A percentile compares a stretch with the other conserved stretches of the same genome.
Evolutionary conservation across 2,113 vertebrate genomes (phyloP).

Genomic region (Axis porcinus): DNA sequence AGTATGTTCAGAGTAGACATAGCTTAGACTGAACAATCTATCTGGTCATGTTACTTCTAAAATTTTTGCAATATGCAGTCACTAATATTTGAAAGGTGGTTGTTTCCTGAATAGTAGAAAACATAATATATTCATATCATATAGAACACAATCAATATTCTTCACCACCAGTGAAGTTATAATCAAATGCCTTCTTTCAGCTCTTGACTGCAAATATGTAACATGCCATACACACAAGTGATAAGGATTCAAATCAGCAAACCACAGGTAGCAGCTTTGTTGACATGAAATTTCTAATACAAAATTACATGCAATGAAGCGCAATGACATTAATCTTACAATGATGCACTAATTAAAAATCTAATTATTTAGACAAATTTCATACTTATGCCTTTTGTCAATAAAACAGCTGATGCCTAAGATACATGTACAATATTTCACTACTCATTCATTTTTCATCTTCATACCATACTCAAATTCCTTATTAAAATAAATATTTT

Average conservation of each 20-base stretch:
- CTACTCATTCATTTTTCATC: slow-evolving; percentile 69
- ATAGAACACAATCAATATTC: slow-evolving; percentile 49
- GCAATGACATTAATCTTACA: slow-evolving; percentile 73
- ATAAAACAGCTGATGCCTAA: slow-evolving; percentile 65
- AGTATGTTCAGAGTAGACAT: background rate
- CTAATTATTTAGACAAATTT: slow-evolving; percentile 82
- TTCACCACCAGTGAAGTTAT: background rate
- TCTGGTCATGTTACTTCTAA: background rate
- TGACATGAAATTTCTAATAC: slow-evolving; percentile 64
- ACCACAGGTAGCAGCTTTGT: slow-evolving; percentile 51
- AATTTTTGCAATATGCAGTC: background rate
- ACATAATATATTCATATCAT: slow-evolving; percentile 15
- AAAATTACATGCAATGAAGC: slow-evolving; percentile 60
- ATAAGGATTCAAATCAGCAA: slow-evolving; percentile 50
- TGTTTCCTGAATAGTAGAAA: slow-evolving; percentile 4
- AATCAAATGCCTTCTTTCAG: slow-evolving; percentile 26
- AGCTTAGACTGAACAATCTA: background rate
- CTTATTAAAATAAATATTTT: slow-evolving; percentile 59
- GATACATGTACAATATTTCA: slow-evolving; percentile 63
- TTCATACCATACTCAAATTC: slow-evolving; percentile 47
- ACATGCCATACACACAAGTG: slow-evolving; percentile 32
- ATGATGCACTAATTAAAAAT: slow-evolving; percentile 80
- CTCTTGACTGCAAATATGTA: background rate
- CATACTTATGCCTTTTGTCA: slow-evolving; percentile 78
- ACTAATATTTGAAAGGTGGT: background rate